phyloP scores from a whole-genome alignment of 2,797 vertebrate genomes.

The Alca torda region DNA sequence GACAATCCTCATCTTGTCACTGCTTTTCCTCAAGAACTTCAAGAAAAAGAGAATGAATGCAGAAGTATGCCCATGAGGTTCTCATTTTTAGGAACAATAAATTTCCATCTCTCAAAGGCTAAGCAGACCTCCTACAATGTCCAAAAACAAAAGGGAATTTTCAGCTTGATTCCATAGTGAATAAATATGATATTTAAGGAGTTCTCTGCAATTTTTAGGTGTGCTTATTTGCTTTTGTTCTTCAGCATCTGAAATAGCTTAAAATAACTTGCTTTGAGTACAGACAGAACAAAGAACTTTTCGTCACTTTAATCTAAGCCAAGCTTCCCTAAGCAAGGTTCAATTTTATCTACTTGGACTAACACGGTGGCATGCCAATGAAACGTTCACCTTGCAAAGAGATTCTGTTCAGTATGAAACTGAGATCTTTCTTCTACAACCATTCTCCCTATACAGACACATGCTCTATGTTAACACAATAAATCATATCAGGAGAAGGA shows the following conservation, averaged over 20 bases:
- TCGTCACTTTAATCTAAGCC: background rate
- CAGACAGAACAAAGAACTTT: background rate
- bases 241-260: background rate
- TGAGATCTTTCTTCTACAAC: background rate
- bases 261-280: background rate
- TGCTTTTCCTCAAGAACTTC: background rate
- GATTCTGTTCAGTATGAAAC: background rate
- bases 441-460: background rate
- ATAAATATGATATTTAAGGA: background rate
- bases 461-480: rapidly evolving
- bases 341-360: background rate
- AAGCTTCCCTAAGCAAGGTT: background rate
- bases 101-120: background rate
- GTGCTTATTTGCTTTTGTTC: background rate
- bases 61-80: background rate
- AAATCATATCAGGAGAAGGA: background rate
- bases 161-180: background rate
- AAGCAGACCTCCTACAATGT: background rate
- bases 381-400: background rate
- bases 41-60: background rate
- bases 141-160: background rate
- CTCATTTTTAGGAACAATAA: background rate
- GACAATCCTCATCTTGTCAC: background rate
- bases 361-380: background rate
- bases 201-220: background rate